Percentiles rank a stretch among this genome's conserved stretches.
Conservation (phyloP, 2,797 vertebrate genomes). For the Morelia viridis region DNA sequence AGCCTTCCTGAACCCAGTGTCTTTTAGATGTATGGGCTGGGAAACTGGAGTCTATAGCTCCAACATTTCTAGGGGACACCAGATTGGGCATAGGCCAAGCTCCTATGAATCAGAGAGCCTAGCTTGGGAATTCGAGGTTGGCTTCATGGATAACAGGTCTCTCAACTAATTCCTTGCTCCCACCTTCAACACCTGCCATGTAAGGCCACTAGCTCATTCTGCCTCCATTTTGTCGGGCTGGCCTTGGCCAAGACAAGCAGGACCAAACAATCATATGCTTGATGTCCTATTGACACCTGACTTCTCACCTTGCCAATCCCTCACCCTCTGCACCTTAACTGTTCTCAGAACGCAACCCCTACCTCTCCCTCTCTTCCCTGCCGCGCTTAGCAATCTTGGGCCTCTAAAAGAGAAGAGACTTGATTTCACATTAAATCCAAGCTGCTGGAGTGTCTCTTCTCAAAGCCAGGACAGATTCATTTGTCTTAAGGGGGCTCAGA, state of each 20-base stretch:
- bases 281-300: fast-evolving
- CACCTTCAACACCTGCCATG: background rate
- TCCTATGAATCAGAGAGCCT: background rate
- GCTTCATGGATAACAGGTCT: background rate
- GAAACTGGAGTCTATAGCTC: too few relatives aligned
- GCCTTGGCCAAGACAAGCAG: background rate
- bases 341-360: slow-evolving; percentile 9
- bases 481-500: slow-evolving; percentile 48
- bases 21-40: too few relatives aligned
- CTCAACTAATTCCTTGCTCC: background rate
- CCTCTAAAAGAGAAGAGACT: background rate
- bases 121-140: background rate
- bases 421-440: slow-evolving; percentile 38
- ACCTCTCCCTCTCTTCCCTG: background rate
- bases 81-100: too few relatives aligned
- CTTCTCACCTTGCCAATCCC: slow-evolving; percentile 16
- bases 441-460: slow-evolving; percentile 27
- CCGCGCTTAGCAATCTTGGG: background rate
- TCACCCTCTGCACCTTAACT: slow-evolving; percentile 1
- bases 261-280: background rate
- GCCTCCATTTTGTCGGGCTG: background rate
- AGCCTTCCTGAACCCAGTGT: too few relatives aligned
- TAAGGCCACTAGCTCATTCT: background rate
- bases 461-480: slow-evolving; percentile 32
- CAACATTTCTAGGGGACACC: too few relatives aligned